phyloP scores from a whole-genome alignment of 1,140 invertebrate genomes.

The Cydia splendana region DNA sequence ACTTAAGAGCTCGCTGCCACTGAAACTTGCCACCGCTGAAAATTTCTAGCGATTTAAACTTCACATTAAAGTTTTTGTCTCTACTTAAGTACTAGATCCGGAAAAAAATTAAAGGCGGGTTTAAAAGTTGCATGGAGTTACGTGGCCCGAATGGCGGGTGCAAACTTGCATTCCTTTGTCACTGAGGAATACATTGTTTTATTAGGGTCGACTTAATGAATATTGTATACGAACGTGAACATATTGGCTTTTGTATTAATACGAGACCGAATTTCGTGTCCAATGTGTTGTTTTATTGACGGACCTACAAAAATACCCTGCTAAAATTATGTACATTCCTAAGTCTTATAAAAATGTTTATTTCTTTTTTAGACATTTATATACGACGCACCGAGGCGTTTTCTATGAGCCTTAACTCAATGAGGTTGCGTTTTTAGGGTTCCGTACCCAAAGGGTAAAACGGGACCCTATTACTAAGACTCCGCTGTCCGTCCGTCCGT shows the following conservation, averaged over 20 bases:
- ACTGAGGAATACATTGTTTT: constrained; percentile 63
- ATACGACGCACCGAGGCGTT: no score
- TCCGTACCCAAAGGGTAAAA: no score
- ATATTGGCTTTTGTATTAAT: constrained; percentile 50
- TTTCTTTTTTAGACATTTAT: no score
- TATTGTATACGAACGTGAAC: constrained; percentile 50
- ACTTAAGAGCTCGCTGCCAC: not conserved
- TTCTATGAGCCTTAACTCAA: no score
- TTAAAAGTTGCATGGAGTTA: constrained; percentile 31
- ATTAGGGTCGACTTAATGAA: constrained; percentile 58
- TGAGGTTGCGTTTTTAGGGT: no score
- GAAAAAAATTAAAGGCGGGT: not conserved
- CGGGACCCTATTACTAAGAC: no score
- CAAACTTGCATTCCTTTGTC: constrained; percentile 36
- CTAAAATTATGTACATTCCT: no score
- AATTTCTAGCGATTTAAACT: constrained; percentile 26
- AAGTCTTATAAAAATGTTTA: no score
- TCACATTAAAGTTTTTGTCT: constrained; percentile 12
- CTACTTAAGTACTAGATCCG: not conserved
- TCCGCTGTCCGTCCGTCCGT: no score
- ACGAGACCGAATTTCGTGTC: not conserved
- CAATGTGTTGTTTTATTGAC: no score
- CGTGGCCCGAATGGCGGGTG: constrained; percentile 29
- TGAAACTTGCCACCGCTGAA: constrained; percentile 4
- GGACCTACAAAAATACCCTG: no score